These are phyloP conservation scores for Bergia sp. DNA, from an alignment of 92 coral and sea anemone genomes.

Conservation along the genomic window DNA sequence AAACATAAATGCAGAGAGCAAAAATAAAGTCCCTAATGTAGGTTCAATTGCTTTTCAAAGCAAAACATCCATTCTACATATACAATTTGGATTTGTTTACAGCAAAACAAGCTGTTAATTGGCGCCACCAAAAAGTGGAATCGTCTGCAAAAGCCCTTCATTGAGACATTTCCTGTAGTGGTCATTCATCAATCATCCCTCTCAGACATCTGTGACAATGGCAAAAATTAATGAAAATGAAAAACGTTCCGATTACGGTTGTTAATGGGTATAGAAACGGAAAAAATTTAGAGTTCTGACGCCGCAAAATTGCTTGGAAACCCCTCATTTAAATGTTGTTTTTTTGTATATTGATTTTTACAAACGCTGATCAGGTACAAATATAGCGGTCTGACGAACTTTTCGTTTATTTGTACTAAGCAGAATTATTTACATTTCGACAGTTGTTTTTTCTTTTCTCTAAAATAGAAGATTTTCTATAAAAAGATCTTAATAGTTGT, in stretches of 20 bases:
- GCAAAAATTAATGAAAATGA: conserved; percentile 26
- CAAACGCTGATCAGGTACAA: background rate
- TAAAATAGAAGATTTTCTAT: background rate
- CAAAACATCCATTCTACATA: conserved; percentile 21
- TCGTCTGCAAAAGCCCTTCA: conserved; percentile 25
- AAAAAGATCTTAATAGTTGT: background rate
- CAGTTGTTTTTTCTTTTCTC: background rate
- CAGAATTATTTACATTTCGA: background rate
- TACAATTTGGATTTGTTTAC: conserved; percentile 36
- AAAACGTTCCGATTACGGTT: conserved; percentile 28
- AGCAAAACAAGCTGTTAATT: conserved; percentile 14
- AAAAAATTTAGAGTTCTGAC: conserved; percentile 4
- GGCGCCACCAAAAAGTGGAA: conserved; percentile 37
- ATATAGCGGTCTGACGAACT: background rate
- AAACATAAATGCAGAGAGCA: background rate
- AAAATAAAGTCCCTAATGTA: background rate
- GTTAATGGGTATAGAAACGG: conserved; percentile 36
- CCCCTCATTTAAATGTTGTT: conserved; percentile 22
- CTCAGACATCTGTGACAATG: conserved; percentile 24
- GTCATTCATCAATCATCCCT: conserved; percentile 17
- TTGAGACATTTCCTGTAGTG: conserved; percentile 31
- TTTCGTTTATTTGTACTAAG: background rate
- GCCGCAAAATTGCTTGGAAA: conserved; percentile 8
- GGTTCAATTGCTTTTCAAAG: conserved; percentile 12
- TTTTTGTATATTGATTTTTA: background rate